Percentiles rank a stretch among this genome's conserved stretches.
phyloP scores from a whole-genome alignment of 2,888 invertebrate genomes.

The Thecophora atra region DNA sequence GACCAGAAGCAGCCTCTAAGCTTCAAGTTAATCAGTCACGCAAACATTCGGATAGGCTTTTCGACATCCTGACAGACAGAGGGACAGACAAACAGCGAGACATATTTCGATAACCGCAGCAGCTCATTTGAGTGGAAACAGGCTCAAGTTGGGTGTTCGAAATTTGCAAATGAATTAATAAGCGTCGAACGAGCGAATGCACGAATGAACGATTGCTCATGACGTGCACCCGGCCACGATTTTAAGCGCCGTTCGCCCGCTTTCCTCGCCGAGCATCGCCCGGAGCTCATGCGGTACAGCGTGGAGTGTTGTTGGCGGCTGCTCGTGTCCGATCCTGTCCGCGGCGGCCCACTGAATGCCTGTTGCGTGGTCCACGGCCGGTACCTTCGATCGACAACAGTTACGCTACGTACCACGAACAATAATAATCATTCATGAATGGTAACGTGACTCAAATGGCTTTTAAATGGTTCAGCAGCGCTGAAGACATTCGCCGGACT shows the following conservation, averaged over 20 bases:
- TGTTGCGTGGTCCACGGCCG: neutral
- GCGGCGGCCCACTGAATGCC: neutral
- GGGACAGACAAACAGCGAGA: constrained; percentile 11
- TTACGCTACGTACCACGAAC: neutral
- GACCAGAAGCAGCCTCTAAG: neutral
- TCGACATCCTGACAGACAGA: neutral
- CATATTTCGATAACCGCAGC: neutral
- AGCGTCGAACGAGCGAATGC: neutral
- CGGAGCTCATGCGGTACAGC: neutral
- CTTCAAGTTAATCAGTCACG: neutral
- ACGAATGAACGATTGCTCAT: neutral
- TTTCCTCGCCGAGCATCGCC: neutral
- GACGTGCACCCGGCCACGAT: neutral
- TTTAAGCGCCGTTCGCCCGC: neutral
- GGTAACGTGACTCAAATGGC: constrained; percentile 26
- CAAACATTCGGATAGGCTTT: neutral
- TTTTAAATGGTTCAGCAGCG: constrained; percentile 22
- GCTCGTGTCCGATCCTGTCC: neutral
- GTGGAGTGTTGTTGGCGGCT: neutral
- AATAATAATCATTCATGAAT: constrained; percentile 30
- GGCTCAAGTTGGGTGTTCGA: constrained; percentile 19
- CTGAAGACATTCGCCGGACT: neutral
- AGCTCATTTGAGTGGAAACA: constrained; percentile 21
- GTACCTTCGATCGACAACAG: neutral
- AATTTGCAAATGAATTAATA: constrained; percentile 35